These are phyloP conservation scores for Diachasma alloeum DNA, from an alignment of 1,140 invertebrate genomes.

Conservation along the genomic window DNA sequence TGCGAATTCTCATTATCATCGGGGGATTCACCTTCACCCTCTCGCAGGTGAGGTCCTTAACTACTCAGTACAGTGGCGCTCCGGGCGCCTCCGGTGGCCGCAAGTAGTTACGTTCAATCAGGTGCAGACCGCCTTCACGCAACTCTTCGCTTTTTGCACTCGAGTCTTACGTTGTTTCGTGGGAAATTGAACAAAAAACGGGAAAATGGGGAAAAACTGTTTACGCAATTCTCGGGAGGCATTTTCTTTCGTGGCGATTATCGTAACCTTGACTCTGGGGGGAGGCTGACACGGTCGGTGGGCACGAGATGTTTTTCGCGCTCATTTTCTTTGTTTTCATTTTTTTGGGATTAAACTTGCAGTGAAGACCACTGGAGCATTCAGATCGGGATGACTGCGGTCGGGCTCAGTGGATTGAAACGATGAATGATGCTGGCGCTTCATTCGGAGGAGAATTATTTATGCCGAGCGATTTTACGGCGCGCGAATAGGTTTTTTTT, in stretches of 20 bases:
- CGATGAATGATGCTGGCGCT: neutral
- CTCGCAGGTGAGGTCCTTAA: slow-evolving; percentile 12
- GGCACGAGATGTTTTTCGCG: too few relatives aligned
- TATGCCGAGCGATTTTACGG: neutral
- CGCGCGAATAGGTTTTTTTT: neutral
- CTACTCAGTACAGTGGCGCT: neutral
- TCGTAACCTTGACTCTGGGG: neutral
- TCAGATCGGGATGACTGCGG: neutral
- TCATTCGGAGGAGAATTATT: neutral
- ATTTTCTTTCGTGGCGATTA: neutral
- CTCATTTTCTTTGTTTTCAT: neutral
- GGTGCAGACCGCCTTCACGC: neutral
- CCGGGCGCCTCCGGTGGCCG: neutral
- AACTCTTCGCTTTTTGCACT: neutral
- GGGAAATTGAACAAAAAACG: neutral
- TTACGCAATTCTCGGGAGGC: neutral
- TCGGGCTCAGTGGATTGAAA: slow-evolving; percentile 8
- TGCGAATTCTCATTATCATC: neutral
- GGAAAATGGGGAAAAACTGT: neutral
- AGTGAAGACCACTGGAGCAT: neutral
- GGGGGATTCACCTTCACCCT: slow-evolving; percentile 8
- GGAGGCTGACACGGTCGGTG: neutral
- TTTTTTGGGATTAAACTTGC: neutral
- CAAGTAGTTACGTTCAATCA: neutral
- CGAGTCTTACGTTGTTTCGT: neutral